Base-by-base conservation (phyloP, 2,113 vertebrate genomes). In the Oncorhynchus nerka region DNA sequence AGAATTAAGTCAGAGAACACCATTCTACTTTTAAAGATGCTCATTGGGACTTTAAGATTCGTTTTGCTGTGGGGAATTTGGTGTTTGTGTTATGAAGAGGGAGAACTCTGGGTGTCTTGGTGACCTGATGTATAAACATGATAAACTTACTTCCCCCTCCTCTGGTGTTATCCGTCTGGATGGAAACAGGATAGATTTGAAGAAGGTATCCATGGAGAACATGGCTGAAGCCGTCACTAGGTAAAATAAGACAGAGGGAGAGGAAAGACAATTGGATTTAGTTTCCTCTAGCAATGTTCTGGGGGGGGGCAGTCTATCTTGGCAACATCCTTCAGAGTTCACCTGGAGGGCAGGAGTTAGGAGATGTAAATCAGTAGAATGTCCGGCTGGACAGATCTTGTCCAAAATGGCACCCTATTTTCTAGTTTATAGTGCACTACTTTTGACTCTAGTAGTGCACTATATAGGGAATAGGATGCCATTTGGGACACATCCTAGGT, bases 171-270 rank as follows among this genome's bases (percentile, higher is more conserved):
- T 69, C 12, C 88, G 83, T 71, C 91, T 87, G 3, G 68, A 48
- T 59, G 78, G 62, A 15, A 67, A 81, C 64, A 81, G 82, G 30
- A 81, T 61, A 55, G 87, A 72, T 57, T 75, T 74, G 59, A 86
- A 57, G 68, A 87, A 12, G 71, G 80, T 82, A 67, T 93, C 93
- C 86, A 87, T 90, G 0, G 85, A 82, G 65, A 79, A 67, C 81
- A 85, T 81, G 69, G 39, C 51, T 75, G 59, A 66, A 74, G 66
- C 24, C 34, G 75, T 24, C 28, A 75, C 89, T 91, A 39, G 16
- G 16, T 55, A 55, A 68, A 32, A 39, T 8, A 68, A 30, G 30
- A 68, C 1, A 69, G 24, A 15, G 39, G 39, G 39, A 45, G 70
- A 22, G 62, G 22, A 6, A 19, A 15, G 45, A 39, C 19, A 62